Base-by-base conservation (phyloP, 92 coral and sea anemone genomes). In the Ricordea florida region DNA sequence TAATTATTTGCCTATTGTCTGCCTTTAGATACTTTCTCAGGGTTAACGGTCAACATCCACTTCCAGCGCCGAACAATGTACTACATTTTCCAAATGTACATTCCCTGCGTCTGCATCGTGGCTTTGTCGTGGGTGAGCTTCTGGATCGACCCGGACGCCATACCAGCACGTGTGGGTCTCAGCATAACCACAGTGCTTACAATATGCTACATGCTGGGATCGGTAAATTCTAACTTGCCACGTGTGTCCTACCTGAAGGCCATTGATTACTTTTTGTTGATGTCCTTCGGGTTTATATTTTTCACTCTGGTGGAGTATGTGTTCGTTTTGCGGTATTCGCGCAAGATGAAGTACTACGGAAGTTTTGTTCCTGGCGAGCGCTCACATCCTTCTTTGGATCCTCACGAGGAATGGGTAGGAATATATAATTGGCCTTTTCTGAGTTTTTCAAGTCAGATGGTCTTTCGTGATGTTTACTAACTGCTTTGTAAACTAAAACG, bases 181-280 rank as follows among this genome's bases (percentile, higher is more conserved):
- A 89, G 98, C 40, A 93, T 93, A 17, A 93, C 98, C 2, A 93
- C 98, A 20, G 98, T 93, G 10, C 80, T 93, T 15, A 90, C 98
- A 1, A 93, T 93, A 25, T 89, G 96, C 40, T 93, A 93, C 62
- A 93, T 93, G 98, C 57, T 93, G 33, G 92, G 97, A n/a, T 87
- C 92, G 16, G 98, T 93, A 2, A 93, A 93, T 81, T 76, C 88
- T 5, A 93, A 93, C 38, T 83, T 93, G 22, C 98, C 98, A 6
- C 82, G 97, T n/a, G 98, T 93, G 64, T 91, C 98, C 0, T 93
- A 93, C 69, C 87, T 90, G 47, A 93, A 93, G 50, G 93, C 98
- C 15, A 93, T 93, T 37, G 98, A 93, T 67, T 84, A 93, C 59
- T 93, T 93, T 55, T 80, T 93, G 15, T 50, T 90, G 53, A 79